Evolutionary conservation across 1,140 invertebrate genomes (phyloP), one percentile per base, ranked within the genome.

Genomic region (Mizuhopecten yessoensis): DNA sequence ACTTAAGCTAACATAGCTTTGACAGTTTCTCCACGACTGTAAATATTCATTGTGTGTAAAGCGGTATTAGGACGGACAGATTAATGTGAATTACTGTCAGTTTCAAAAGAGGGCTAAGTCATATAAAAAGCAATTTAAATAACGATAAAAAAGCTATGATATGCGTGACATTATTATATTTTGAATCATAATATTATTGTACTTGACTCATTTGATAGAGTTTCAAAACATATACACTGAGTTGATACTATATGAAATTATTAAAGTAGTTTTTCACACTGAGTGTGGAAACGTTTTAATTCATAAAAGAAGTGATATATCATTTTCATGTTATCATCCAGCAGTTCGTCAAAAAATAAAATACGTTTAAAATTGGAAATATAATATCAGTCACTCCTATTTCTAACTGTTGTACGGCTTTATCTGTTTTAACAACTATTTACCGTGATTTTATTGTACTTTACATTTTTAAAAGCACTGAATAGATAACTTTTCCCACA

Each of bases 51-150:
- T 29, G 57, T 75, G 57, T 75, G 57, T 75, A 75, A 75, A 29
- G 23, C 57, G 23, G n/a, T 75, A 75, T 75, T 75, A 75, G 57
- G 57, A 75, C 57, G 5, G 57, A 75, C 57, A 75, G 57, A 75
- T 75, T 75, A 75, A n/a, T 75, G 57, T 75, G n/a, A 75, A 75
- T 75, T 75, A 75, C 57, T 17, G 57, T 75, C 57, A 75, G 23
- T n/a, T 75, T 75, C 29, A 29, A 29, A 75, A 75, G 57, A 75
- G 57, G n/a, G 57, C 57, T 5, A 75, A 75, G 23, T 5, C 23
- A 49, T 49, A 23, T 49, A 49, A 2, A n/a, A 49, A 20, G 20
- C 45, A 20, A 49, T 39, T 39, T 49, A 20, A 2, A 23, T 49
- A 20, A 49, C 45, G 1, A 17, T 20, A 9, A 2, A 49, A 49